A percentile compares a stretch with the other conserved stretches of the same genome.
phyloP scores from a whole-genome alignment of 53 echinoderm and acorn worm species.

The Mesocentrotus franciscanus region DNA sequence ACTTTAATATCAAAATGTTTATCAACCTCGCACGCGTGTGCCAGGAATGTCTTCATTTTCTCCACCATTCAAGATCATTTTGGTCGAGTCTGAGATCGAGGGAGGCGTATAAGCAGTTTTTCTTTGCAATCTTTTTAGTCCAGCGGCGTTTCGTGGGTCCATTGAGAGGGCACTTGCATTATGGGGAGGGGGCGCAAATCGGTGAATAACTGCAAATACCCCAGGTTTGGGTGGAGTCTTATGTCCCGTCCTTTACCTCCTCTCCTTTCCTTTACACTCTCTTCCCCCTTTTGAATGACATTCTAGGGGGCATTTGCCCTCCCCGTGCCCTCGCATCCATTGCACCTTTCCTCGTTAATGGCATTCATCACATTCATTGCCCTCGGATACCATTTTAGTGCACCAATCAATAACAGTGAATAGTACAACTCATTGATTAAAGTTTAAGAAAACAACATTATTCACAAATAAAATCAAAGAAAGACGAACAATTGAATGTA shows the following conservation, averaged over 20 bases:
- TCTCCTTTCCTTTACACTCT: no score
- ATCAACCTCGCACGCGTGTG: slow-evolving; percentile 22
- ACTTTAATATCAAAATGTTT: slow-evolving; percentile 53
- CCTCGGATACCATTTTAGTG: neutral
- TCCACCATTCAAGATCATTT: neutral
- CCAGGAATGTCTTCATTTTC: slow-evolving; percentile 14
- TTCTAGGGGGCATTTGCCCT: no score
- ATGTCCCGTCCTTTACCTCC: no score
- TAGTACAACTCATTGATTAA: neutral
- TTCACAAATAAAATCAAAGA: no score
- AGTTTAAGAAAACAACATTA: no score
- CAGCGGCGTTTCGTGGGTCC: neutral
- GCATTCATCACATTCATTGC: neutral
- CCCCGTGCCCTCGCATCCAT: no score
- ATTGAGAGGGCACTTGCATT: no score
- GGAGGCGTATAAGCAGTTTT: neutral
- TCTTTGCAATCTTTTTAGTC: neutral
- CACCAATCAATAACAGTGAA: neutral
- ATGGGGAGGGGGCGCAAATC: no score
- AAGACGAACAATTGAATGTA: neutral
- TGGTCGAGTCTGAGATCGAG: neutral
- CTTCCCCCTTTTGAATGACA: no score
- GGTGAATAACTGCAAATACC: no score
- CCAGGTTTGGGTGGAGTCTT: no score
- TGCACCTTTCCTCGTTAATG: no score